Percentiles rank a stretch among this genome's conserved stretches.
phyloP scores from a whole-genome alignment of 1,140 invertebrate genomes.

The Aleiodes sp. region DNA sequence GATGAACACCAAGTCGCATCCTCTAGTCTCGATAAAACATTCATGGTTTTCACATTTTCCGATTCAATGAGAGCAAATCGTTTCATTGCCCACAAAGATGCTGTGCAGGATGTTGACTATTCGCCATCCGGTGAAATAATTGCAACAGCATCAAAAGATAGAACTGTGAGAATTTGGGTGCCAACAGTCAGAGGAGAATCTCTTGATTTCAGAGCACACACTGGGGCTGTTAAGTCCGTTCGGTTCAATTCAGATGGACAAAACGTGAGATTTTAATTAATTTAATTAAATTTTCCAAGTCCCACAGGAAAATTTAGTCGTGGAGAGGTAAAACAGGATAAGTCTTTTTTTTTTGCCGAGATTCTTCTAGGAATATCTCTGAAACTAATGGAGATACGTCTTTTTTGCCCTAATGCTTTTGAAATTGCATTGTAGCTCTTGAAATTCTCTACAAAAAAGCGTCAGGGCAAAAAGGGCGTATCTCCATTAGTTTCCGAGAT shows the following conservation, averaged over 20 bases:
- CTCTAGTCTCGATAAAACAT: slow-evolving; percentile 77
- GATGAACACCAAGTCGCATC: slow-evolving; percentile 80
- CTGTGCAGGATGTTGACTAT: slow-evolving; percentile 76
- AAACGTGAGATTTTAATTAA: slow-evolving; percentile 61
- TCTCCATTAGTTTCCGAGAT: too few species aligned
- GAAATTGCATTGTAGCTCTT: too few species aligned
- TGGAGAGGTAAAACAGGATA: background rate
- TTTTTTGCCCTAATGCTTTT: too few species aligned
- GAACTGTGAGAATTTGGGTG: slow-evolving; percentile 86
- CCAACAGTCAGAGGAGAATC: slow-evolving; percentile 81
- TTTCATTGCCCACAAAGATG: slow-evolving; percentile 73
- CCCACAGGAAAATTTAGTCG: too few species aligned
- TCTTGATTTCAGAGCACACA: slow-evolving; percentile 82
- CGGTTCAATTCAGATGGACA: slow-evolving; percentile 82
- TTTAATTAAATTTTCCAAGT: slow-evolving; percentile 5
- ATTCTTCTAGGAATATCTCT: too few species aligned
- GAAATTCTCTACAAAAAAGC: too few species aligned
- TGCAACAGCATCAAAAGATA: slow-evolving; percentile 84
- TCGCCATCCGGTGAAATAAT: slow-evolving; percentile 82
- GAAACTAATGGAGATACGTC: too few species aligned
- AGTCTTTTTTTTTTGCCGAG: slow-evolving; percentile 23
- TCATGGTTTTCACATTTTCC: slow-evolving; percentile 84
- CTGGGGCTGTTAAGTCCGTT: slow-evolving; percentile 79
- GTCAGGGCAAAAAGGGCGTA: too few species aligned
- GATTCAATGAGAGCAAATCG: slow-evolving; percentile 72